Evolutionary conservation across 2,888 invertebrate genomes (phyloP).

Genomic region (Sericinus montela): DNA sequence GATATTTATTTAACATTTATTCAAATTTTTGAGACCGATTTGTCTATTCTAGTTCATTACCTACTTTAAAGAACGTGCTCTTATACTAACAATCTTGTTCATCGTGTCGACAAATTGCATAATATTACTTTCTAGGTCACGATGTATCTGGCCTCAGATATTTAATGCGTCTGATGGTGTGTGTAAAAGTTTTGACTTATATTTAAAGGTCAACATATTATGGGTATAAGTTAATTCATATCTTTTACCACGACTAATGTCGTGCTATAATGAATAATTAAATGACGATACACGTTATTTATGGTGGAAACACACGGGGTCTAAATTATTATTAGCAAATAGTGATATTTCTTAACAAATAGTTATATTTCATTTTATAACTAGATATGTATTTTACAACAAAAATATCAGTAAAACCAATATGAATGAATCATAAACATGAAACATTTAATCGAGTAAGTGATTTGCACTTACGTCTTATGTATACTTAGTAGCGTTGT

Average conservation of each 20-base stretch:
- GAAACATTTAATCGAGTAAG: neutral
- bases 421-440: too few relatives aligned
- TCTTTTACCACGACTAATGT: too few relatives aligned
- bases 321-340: too few relatives aligned
- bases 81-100: constrained; percentile 50
- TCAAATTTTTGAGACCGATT: neutral
- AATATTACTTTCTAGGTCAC: constrained; percentile 48
- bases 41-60: constrained; percentile 23
- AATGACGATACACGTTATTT: too few relatives aligned
- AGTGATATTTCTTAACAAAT: too few relatives aligned
- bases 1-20: too few relatives aligned
- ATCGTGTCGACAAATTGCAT: constrained; percentile 44
- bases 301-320: too few relatives aligned
- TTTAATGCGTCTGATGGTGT: constrained; percentile 24
- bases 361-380: too few relatives aligned
- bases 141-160: constrained; percentile 29
- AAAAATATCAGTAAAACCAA: too few relatives aligned
- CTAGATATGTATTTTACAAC: too few relatives aligned
- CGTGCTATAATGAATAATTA: too few relatives aligned
- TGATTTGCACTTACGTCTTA: neutral
- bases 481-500: neutral
- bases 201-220: neutral
- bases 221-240: too few relatives aligned
- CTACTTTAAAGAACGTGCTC: constrained; percentile 32
- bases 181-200: constrained; percentile 9